Evolutionary conservation across 2,113 vertebrate genomes (phyloP).

Genomic region (Rostratula benghalensis): DNA sequence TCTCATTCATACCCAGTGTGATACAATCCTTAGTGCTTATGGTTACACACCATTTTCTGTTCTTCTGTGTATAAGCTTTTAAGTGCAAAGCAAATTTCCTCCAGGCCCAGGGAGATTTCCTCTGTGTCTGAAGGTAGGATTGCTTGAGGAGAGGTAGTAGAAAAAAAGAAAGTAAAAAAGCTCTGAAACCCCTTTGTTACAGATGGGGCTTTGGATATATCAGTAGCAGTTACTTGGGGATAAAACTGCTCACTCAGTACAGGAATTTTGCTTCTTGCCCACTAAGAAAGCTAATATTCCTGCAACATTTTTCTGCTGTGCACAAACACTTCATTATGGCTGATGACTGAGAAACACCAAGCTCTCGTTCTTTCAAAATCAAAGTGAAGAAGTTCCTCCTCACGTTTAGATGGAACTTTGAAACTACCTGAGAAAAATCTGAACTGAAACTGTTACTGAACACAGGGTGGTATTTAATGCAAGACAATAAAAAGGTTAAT

Average conservation of each 20-base stretch:
- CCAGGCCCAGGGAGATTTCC: neutral
- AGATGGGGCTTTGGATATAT: neutral
- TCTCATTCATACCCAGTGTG: fast-evolving
- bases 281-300: neutral
- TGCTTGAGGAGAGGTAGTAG: neutral
- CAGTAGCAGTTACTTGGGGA: neutral
- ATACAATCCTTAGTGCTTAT: neutral
- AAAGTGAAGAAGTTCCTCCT: no score
- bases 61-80: neutral
- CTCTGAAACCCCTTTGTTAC: neutral
- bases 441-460: neutral
- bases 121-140: neutral
- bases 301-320: neutral
- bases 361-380: neutral
- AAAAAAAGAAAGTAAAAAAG: neutral
- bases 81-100: neutral
- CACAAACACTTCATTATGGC: neutral
- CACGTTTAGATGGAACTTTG: neutral
- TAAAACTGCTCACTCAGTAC: neutral
- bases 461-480: neutral
- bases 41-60: neutral
- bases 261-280: neutral
- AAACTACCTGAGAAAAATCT: neutral
- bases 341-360: neutral
- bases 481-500: neutral